Evolutionary conservation across 1,140 invertebrate genomes (phyloP), one percentile per base, ranked within the genome.

Genomic region (Calephelis virginiensis): DNA sequence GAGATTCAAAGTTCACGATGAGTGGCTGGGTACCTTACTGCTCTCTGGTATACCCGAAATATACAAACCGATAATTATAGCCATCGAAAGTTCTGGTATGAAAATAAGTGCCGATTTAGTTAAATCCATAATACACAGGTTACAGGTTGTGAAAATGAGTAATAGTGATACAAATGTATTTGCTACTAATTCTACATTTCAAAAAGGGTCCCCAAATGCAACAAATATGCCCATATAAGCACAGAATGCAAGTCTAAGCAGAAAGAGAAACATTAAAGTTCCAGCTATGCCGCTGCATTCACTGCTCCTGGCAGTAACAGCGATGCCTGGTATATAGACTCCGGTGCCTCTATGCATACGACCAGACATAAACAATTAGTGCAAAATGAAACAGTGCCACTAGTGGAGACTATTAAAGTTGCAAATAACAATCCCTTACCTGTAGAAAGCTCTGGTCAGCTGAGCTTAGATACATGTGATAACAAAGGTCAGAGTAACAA

Each of bases 11-110:
- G 38, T 61, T 10, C 46, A 66, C 40, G 59, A 66, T 7, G 65
- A 66, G 45, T 66, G 65, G 46, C 59, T 66, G 5, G 50, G 63
- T 10, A 64, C 63, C 10, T 13, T 64, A n/a, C 37, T 56, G 37
- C 49, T 64, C 12, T 53, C 63, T 7, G 38, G 50, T 14, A 9
- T 64, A 5, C 63, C 63, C 8, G 49, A 64, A 9, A 43, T 12
- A 6, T 64, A 59, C 43, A 28, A 64, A 13, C 63, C 49, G n/a
- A 67, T 67, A 28, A 67, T 67, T n/a, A 49, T 62, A 1, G 46
- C 47, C 5, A 50, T 62, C 6, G 37, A 67, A 6, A 49, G 59
- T n/a, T 67, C 66, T 8, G 60, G 60, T 60, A 62, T n/a, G n/a
- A n/a, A n/a, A n/a, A n/a, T n/a, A n/a, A n/a, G n/a, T n/a, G n/a